Base-by-base conservation (phyloP, 2,797 vertebrate genomes). In the Champsocephalus gunnari region DNA sequence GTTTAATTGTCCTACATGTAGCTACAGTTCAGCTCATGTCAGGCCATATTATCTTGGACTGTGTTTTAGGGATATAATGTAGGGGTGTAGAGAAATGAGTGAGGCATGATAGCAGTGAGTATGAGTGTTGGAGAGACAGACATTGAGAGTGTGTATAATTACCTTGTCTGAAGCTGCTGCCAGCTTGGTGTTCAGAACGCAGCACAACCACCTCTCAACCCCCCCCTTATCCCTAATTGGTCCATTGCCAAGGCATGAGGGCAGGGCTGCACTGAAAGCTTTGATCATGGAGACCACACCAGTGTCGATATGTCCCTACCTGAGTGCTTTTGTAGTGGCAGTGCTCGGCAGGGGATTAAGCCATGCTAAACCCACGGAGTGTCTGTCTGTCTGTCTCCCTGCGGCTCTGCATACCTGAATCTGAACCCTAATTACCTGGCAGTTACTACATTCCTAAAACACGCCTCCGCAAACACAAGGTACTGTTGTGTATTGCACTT, bases 231-330 rank as follows among this genome's bases (percentile, higher is more conserved):
- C 53, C 84, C 74, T 90, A 93, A 93, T 93, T 94, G 92, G 86
- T 89, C 89, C 77, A 87, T 91, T 88, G 92, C 81, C 88, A 92
- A 88, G 84, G 89, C 85, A 90, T 77, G 86, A 88, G 88, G 91
- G 89, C 88, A 86, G 89, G 85, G 84, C 73, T 51, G 70, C 8
- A 69, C 75, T 89, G 91, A 91, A 84, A 88, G 88, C 91, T 93
- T 92, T 93, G 91, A 93, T 94, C 92, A 83, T 8, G 8, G 81
- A 83, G 90, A 90, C 91, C 88, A 90, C 90, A 90, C 88, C 61
- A 62, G 82, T 84, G 87, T 88, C 79, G 84, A 89, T 88, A 73
- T 83, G 88, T 92, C 65, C 81, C 73, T 88, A 87, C 92, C 91
- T 89, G 92, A 90, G 87, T 84, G 89, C 89, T 87, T 91, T 90